These are phyloP conservation scores for Pantelozetes paolii DNA, from an alignment of 2,888 invertebrate genomes.

Conservation along the genomic window DNA sequence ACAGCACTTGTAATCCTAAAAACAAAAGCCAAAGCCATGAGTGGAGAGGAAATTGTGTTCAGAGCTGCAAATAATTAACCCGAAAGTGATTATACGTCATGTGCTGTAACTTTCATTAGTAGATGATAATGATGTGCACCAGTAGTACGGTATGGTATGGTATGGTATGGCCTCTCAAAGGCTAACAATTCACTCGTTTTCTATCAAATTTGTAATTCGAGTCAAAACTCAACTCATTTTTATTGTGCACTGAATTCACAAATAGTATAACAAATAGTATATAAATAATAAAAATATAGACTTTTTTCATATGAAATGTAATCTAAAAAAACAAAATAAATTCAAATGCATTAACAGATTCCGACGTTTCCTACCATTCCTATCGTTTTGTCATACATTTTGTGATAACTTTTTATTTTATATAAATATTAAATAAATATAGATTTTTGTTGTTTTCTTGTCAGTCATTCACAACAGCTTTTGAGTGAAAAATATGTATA, in stretches of 20 bases:
- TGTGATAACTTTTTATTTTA: neutral
- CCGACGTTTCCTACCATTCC: neutral
- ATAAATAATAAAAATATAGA: too few relatives aligned
- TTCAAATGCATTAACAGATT: neutral
- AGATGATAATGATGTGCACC: slow-evolving; percentile 15
- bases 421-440: slow-evolving; percentile 9
- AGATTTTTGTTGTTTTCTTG: slow-evolving; percentile 1
- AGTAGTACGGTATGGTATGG: neutral
- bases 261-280: too few relatives aligned
- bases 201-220: slow-evolving; percentile 12
- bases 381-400: neutral
- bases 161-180: neutral
- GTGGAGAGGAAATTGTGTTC: neutral
- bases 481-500: neutral
- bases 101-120: slow-evolving; percentile 21
- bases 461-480: neutral
- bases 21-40: neutral
- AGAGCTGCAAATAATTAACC: slow-evolving; percentile 23
- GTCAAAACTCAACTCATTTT: neutral
- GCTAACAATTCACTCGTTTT: neutral
- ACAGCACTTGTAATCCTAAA: neutral
- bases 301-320: too few relatives aligned
- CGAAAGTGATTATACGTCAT: slow-evolving; percentile 20
- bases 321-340: too few relatives aligned
- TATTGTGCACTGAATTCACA: neutral